Conservation (phyloP, 2,113 vertebrate species). For the Patagioenas fasciata region DNA sequence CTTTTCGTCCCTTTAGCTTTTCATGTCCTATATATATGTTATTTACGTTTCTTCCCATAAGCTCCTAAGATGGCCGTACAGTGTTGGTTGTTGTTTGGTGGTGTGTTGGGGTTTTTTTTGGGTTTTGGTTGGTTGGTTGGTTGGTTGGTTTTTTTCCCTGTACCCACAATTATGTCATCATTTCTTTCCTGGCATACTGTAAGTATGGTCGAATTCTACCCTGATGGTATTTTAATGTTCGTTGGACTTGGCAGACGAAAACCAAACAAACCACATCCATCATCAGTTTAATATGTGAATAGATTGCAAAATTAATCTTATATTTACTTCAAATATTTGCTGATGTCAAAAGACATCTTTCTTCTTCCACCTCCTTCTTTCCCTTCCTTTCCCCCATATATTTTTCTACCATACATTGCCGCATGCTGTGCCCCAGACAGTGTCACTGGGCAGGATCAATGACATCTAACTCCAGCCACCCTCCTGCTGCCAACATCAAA, state of each 20-base stretch:
- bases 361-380: not conserved
- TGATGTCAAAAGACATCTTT: not conserved
- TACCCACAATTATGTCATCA: not conserved
- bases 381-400: fast-evolving
- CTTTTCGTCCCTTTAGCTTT: not conserved
- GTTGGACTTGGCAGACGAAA: slow-evolving; percentile 55
- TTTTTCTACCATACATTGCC: not conserved
- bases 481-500: not conserved
- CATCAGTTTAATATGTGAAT: not conserved
- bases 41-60: not conserved
- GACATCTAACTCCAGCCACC: not conserved
- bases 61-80: not conserved
- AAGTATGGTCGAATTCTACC: slow-evolving; percentile 10
- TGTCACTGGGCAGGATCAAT: not conserved
- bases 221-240: slow-evolving; percentile 5
- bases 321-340: slow-evolving; percentile 40
- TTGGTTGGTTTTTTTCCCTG: no score
- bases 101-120: no score
- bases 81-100: not conserved
- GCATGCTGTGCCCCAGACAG: fast-evolving
- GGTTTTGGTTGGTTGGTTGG: no score
- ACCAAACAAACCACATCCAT: slow-evolving; percentile 37
- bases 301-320: slow-evolving; percentile 1
- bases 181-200: not conserved
- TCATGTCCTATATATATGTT: not conserved